Conservation (phyloP, 2,113 vertebrate species). For the Carassius auratus region DNA sequence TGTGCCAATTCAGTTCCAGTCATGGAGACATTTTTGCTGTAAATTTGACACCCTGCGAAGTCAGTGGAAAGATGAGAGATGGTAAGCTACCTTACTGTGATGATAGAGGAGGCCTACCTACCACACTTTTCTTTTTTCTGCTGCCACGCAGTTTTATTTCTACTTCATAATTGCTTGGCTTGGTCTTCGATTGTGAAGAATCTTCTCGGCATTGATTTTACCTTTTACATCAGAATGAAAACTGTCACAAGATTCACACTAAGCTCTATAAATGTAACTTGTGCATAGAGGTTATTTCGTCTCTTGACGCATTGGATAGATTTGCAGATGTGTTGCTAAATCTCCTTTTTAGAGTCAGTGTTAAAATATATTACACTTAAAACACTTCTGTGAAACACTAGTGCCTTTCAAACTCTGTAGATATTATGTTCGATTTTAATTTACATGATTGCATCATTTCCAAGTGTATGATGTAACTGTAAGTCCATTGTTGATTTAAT, state of each 20-base stretch:
- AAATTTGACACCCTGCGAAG: not conserved
- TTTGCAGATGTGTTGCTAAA: slow-evolving; percentile 54
- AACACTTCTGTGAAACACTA: not conserved
- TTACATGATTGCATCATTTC: slow-evolving; percentile 12
- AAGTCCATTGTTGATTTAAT: not conserved
- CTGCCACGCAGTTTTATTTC: slow-evolving; percentile 34
- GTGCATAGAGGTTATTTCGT: slow-evolving; percentile 48
- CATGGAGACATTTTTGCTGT: not conserved
- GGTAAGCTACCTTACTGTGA: slow-evolving; percentile 2
- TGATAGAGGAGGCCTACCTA: slow-evolving; percentile 31
- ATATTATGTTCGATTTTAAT: not conserved
- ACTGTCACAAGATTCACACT: slow-evolving; percentile 53
- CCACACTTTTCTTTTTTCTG: slow-evolving; percentile 6
- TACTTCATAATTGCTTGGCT: slow-evolving; percentile 51
- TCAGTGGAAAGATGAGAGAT: slow-evolving; percentile 8
- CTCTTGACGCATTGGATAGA: slow-evolving; percentile 48
- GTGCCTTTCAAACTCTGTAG: not conserved
- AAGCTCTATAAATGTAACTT: slow-evolving; percentile 56
- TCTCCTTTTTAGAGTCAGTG: slow-evolving; percentile 28
- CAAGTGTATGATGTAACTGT: slow-evolving; percentile 21
- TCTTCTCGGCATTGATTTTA: slow-evolving; percentile 26
- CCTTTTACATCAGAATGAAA: slow-evolving; percentile 40
- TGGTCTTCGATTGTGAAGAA: slow-evolving; percentile 42
- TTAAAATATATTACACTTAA: not conserved
- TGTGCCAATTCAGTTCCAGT: slow-evolving; percentile 9